Conservation (phyloP, 1,140 invertebrate species). For the Aricia agestis region DNA sequence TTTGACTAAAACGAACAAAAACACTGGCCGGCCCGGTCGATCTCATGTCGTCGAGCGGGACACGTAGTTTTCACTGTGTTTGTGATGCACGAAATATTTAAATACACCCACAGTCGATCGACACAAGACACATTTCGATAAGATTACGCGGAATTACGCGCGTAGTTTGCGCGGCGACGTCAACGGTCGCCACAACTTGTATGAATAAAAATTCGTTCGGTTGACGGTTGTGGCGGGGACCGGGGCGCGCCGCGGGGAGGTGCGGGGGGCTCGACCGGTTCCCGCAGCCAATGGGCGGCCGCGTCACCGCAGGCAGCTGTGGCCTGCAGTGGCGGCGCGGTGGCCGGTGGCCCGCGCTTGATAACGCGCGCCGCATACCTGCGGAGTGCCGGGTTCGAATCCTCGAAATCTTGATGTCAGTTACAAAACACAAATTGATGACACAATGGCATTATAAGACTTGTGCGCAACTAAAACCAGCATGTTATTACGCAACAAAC, state of each 20-base stretch:
- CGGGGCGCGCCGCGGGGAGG: conserved; percentile 28
- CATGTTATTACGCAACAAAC: too few relatives aligned
- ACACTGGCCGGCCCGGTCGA: conserved; percentile 49
- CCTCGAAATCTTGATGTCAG: not conserved
- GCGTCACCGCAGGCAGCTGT: conserved; percentile 61
- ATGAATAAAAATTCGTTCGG: conserved; percentile 74
- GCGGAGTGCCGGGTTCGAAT: conserved; percentile 18
- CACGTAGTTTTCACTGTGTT: conserved; percentile 19
- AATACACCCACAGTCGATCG: conserved; percentile 45
- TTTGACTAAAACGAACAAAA: conserved; percentile 69
- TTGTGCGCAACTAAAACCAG: too few relatives aligned
- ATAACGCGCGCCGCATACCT: conserved; percentile 40
- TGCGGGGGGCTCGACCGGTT: conserved; percentile 52
- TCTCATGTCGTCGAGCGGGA: conserved; percentile 55
- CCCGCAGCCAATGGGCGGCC: conserved; percentile 54
- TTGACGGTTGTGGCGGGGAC: conserved; percentile 47
- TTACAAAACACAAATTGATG: not conserved
- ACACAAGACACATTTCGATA: conserved; percentile 64
- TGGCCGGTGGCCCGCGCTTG: conserved; percentile 40
- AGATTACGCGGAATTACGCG: conserved; percentile 69
- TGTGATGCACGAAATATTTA: conserved; percentile 23
- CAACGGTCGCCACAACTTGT: conserved; percentile 63
- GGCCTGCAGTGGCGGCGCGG: too few relatives aligned
- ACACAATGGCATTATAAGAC: too few relatives aligned
- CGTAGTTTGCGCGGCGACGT: conserved; percentile 51